Conservation (phyloP, 2,888 invertebrate species). For the Anthophora plumipes region DNA sequence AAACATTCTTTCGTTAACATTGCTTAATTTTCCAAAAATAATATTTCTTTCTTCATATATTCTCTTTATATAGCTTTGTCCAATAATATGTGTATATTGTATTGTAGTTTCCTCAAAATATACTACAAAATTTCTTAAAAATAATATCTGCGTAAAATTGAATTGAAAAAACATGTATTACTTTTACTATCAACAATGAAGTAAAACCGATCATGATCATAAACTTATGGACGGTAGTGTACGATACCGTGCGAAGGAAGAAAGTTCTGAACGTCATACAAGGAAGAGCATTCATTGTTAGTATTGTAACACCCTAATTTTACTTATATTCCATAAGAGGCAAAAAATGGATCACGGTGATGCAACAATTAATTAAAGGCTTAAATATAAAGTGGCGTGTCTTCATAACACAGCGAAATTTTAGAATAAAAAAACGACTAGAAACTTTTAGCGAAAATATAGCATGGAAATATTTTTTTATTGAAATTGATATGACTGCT, state of each 20-base stretch:
- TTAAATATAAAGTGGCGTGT: neutral
- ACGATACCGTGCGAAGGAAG: conserved; percentile 39
- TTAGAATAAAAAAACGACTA: neutral
- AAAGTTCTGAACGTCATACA: conserved; percentile 38
- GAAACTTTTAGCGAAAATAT: neutral
- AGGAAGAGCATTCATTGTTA: conserved; percentile 33
- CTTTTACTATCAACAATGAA: neutral
- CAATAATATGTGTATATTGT: too few relatives aligned
- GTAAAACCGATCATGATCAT: too few relatives aligned
- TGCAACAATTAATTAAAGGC: conserved; percentile 6
- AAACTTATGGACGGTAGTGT: neutral
- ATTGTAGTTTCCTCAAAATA: too few relatives aligned
- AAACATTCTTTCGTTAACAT: neutral
- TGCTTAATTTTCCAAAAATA: neutral
- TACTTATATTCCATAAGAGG: neutral
- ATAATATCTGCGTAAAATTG: too few relatives aligned
- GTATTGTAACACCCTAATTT: neutral
- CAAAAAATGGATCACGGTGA: conserved; percentile 8
- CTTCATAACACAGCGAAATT: neutral
- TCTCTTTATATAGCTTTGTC: too few relatives aligned
- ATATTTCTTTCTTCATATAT: too few relatives aligned
- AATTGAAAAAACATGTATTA: too few relatives aligned
- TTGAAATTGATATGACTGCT: neutral
- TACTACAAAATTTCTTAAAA: too few relatives aligned
- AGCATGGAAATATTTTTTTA: neutral